These are phyloP conservation scores for Aurelia aurita complex sp. Pacific DNA, from an alignment of 30 jellyfish, hydroid and myxozoan genomes.

Conservation along the genomic window DNA sequence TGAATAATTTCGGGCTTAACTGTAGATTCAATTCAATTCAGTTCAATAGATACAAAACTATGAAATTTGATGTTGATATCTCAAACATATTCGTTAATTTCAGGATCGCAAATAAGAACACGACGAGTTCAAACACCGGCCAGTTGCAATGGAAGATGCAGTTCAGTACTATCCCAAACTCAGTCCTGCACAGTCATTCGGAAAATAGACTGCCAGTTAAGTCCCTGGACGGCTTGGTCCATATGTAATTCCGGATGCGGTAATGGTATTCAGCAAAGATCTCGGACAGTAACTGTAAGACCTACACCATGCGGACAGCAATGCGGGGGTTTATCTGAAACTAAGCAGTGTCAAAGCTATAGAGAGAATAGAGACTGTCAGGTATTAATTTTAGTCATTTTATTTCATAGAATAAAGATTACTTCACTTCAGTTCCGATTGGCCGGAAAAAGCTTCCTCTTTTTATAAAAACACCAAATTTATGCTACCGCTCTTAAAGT, in stretches of 20 bases:
- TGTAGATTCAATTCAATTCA: not conserved
- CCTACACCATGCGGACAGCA: conserved; percentile 67
- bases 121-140: conserved; percentile 65
- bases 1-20: too few relatives aligned
- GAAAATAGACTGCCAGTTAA: conserved; percentile 73
- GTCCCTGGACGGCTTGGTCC: conserved; percentile 92
- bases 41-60: not conserved
- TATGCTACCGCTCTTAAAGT: too few relatives aligned
- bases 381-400: conserved; percentile 16
- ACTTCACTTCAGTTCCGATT: too few relatives aligned
- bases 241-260: conserved; percentile 88
- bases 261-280: conserved; percentile 62
- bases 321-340: conserved; percentile 63
- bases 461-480: too few relatives aligned
- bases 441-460: not conserved
- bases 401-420: not conserved
- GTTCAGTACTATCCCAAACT: conserved; percentile 53
- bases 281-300: conserved; percentile 61
- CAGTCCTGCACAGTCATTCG: conserved; percentile 59
- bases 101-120: conserved; percentile 75
- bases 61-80: not conserved
- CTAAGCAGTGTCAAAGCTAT: conserved; percentile 75
- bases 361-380: conserved; percentile 76
- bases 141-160: conserved; percentile 79
- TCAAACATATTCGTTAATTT: not conserved